These are phyloP conservation scores for Thalassoma bifasciatum DNA, from an alignment of 2,113 vertebrate species.

Conservation along the genomic window DNA sequence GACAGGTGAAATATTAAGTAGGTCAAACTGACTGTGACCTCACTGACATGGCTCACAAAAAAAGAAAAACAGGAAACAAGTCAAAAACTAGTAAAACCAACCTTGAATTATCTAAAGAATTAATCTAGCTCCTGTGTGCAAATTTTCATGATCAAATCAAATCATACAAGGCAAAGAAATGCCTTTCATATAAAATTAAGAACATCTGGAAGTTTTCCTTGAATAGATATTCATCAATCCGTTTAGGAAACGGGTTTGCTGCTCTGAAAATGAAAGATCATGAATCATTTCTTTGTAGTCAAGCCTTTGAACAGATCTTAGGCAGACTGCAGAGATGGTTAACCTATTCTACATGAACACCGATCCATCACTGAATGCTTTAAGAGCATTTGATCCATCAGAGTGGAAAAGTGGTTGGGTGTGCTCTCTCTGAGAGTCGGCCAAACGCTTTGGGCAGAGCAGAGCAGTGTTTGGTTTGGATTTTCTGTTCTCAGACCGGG, in stretches of 20 bases:
- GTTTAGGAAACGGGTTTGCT: background rate
- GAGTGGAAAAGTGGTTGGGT: constrained; percentile 37
- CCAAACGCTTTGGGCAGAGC: constrained; percentile 9
- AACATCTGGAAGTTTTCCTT: background rate
- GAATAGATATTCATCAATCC: background rate
- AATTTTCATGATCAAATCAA: too few relatives aligned
- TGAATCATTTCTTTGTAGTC: background rate
- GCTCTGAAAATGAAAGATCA: background rate
- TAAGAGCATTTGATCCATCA: constrained; percentile 25
- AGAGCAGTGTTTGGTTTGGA: constrained; percentile 67
- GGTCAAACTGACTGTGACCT: constrained; percentile 14
- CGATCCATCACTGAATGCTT: constrained; percentile 9
- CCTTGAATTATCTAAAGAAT: background rate
- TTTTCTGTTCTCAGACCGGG: constrained; percentile 29
- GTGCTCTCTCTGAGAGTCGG: constrained; percentile 19
- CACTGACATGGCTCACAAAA: background rate
- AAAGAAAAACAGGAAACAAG: background rate
- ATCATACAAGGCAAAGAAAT: too few relatives aligned
- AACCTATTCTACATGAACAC: constrained; percentile 6
- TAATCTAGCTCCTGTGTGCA: background rate
- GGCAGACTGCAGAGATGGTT: background rate
- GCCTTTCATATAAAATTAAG: too few relatives aligned
- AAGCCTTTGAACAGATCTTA: background rate
- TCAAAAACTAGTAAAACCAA: background rate
- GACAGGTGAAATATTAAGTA: constrained; percentile 17